A percentile compares a stretch with the other conserved stretches of the same genome.
These are phyloP conservation scores for Diglossa cyanea DNA, from an alignment of 2,797 vertebrate species.

Conservation along the genomic window DNA sequence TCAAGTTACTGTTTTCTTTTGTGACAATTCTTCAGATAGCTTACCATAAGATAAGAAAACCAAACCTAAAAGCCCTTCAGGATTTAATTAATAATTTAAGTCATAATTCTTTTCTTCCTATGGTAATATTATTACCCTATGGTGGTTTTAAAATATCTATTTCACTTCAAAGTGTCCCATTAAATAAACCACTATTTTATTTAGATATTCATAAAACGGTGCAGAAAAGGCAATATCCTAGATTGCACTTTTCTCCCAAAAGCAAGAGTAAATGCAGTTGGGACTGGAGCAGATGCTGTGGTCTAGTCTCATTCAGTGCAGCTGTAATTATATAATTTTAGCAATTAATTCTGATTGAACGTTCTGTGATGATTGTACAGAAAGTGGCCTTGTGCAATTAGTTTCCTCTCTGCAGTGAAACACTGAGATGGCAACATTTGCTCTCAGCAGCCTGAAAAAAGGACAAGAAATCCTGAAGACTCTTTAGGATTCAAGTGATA, in stretches of 20 bases:
- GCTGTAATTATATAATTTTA: constrained; percentile 46
- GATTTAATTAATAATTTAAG: background rate
- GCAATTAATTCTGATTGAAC: constrained; percentile 59
- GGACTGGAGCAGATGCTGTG: constrained; percentile 36
- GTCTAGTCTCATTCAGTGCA: constrained; percentile 44
- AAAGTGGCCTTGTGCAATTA: background rate
- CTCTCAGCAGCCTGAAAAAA: background rate
- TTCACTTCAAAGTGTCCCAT: background rate
- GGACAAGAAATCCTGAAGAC: constrained; percentile 39
- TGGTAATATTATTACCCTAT: background rate
- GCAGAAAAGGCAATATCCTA: background rate
- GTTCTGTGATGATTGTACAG: background rate
- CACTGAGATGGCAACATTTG: background rate
- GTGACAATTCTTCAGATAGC: background rate
- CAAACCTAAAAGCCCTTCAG: background rate
- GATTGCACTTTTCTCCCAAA: background rate
- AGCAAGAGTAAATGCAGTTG: background rate
- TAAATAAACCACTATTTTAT: background rate
- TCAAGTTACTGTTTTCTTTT: background rate
- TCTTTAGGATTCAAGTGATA: background rate
- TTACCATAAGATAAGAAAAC: background rate
- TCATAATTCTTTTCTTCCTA: background rate
- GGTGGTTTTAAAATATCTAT: background rate
- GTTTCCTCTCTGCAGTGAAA: background rate
- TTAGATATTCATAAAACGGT: background rate